Percentiles rank a stretch among this genome's conserved stretches.
These are phyloP conservation scores for Tichodroma muraria DNA, from an alignment of 2,113 vertebrate species.

Conservation along the genomic window DNA sequence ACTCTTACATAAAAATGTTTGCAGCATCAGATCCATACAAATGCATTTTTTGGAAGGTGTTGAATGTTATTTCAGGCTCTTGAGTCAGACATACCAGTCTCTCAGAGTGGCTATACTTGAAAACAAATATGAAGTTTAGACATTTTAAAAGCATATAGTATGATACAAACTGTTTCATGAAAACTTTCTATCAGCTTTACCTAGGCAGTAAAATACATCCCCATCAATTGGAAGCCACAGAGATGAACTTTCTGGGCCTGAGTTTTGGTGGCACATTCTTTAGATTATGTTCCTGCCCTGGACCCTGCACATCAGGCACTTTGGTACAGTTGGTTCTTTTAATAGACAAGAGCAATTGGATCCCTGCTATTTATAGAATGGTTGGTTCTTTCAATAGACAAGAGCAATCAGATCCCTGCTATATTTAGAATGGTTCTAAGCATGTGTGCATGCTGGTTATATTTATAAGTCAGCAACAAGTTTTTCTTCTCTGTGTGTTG, in stretches of 20 bases:
- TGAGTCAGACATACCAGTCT: neutral
- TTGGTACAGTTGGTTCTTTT: neutral
- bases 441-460: neutral
- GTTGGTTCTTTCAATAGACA: conserved; percentile 3
- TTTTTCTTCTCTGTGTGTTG: neutral
- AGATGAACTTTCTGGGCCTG: neutral
- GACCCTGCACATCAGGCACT: neutral
- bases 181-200: neutral
- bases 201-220: neutral
- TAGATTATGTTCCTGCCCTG: neutral
- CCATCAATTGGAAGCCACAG: neutral
- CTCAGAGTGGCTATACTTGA: neutral
- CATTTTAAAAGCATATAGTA: neutral
- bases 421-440: neutral
- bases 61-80: neutral
- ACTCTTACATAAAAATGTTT: neutral
- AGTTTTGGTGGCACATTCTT: neutral
- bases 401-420: neutral
- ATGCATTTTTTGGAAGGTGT: neutral
- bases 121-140: neutral
- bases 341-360: neutral
- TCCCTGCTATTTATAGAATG: neutral
- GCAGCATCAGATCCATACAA: neutral
- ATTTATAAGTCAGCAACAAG: neutral
- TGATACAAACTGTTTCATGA: neutral